Evolutionary conservation across 2,888 invertebrate species (phyloP), one percentile per base, ranked within the genome.

Genomic region (Cecidostiba fungosa): DNA sequence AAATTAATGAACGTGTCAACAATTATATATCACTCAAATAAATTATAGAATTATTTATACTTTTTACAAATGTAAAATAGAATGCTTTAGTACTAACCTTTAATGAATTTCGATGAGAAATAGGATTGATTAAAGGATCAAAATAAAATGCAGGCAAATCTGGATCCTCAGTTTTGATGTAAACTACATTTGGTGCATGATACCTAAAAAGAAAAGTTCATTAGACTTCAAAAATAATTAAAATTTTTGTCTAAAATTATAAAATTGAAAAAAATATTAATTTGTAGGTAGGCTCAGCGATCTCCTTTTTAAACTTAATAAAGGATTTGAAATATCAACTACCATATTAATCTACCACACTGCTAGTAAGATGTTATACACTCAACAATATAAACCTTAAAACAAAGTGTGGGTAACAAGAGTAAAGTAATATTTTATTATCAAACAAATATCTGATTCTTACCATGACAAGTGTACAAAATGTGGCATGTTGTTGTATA

Each of bases 131-230:
- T 76, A 99, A 95, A 0, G 99, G 99, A 94, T 99, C 99, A 94
- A 99, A 99, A 94, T 99, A 99, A 94, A 99, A 99, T 0, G 99
- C 99, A 54, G 99, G 99, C 84, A 99, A 94, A 94, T 99, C 99
- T 10, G 99, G 99, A 95, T 99, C 99, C 94, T 99, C 99, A 0
- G 99, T 99, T 95, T 99, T 99, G 91, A 99, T 99, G 94, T 98
- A 99, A 0, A 99, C 99, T 8, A 99, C 99, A 93, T 99, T 99
- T 36, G 99, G 99, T 10, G 98, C 97, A 94, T 99, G 99, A 94
- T 99, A 99, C 98, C 99, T 99, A 90, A 36, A 93, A 91, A 85
- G 23, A 72, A 72, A 84, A 86, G 82, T 78, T 62, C 43, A 76
- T 66, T 85, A 23, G 59, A 87, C 26, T 74, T 39, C 43, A 26